Conservation (phyloP, 2,113 vertebrate species). For the Turdus rufiventris region DNA sequence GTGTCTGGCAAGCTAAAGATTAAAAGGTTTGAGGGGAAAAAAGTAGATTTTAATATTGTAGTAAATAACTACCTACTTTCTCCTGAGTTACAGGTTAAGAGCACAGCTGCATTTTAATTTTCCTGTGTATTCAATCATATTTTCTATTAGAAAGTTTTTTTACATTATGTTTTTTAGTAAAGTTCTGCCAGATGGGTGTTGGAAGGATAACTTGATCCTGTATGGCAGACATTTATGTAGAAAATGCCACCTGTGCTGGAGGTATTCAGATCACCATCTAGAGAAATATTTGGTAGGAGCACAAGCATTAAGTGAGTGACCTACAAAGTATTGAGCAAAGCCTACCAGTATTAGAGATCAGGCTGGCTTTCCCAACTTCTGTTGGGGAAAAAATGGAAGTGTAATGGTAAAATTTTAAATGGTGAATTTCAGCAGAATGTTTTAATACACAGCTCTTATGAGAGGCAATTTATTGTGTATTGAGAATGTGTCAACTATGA, state of each 20-base stretch:
- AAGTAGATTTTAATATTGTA: not conserved
- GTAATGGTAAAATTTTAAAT: not conserved
- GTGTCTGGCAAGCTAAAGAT: not conserved
- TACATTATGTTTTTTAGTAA: not conserved
- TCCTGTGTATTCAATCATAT: not conserved
- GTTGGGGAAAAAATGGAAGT: not conserved
- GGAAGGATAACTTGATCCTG: not conserved
- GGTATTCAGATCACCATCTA: not conserved
- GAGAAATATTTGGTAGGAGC: not conserved
- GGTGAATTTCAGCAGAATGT: not conserved
- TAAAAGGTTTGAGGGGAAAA: not conserved
- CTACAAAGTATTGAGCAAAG: not conserved
- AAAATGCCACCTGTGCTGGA: not conserved
- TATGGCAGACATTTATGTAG: not conserved
- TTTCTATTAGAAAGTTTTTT: not conserved
- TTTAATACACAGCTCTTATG: not conserved
- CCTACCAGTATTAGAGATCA: not conserved
- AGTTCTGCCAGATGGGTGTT: not conserved
- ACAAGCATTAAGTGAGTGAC: not conserved
- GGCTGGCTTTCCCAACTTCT: not conserved
- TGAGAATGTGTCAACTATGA: fast-evolving
- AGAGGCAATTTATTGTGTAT: not conserved
- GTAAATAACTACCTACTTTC: not conserved
- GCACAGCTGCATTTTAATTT: not conserved
- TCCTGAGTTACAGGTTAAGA: not conserved